Evolutionary conservation across 2,888 invertebrate species (phyloP), one percentile per base, ranked within the genome.

Genomic region (Leptopterna dolabrata): DNA sequence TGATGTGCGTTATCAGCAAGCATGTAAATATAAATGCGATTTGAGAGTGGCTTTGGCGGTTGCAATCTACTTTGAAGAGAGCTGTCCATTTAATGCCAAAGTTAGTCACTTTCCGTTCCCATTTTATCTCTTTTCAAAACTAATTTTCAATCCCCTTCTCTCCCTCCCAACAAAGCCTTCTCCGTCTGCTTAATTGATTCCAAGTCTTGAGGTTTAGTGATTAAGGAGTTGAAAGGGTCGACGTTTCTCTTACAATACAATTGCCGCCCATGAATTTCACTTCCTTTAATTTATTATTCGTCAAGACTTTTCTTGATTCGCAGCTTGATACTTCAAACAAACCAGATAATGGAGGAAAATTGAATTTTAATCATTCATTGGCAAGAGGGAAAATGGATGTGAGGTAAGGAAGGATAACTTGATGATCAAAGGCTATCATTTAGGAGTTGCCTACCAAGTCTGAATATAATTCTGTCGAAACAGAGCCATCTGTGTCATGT

Each of bases 121-220:
- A 73, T 73, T 73, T 73, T 73, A 73, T 73, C 73, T 41, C 73
- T 19, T 41, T 36, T 41, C 73, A 41, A 73, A 73, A 36, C 73
- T 73, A 73, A 73, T 73, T 73, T 73, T 73, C 73, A 73, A 16
- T 36, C 41, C 30, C 73, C 73, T 1, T 14, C 36, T 7, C 36
- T 36, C 2, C 36, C 36, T 36, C 36, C 36, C 36, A 36, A 36
- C 36, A 36, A 30, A 19, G 36, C 73, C 73, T 41, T 9, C 9
- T 41, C 73, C 29, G 73, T 73, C 73, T 30, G 51, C 51, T 47
- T 55, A 81, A 81, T 81, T 81, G 81, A 81, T 55, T 81, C 51
- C 51, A 81, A 81, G 81, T 19, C 81, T 81, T 81, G 81, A 81
- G 81, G 81, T 81, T 81, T 47, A 55, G 55, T 81, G 81, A 81